phyloP scores from a whole-genome alignment of 2,113 vertebrate species.

The Thamnaconus septentrionalis region DNA sequence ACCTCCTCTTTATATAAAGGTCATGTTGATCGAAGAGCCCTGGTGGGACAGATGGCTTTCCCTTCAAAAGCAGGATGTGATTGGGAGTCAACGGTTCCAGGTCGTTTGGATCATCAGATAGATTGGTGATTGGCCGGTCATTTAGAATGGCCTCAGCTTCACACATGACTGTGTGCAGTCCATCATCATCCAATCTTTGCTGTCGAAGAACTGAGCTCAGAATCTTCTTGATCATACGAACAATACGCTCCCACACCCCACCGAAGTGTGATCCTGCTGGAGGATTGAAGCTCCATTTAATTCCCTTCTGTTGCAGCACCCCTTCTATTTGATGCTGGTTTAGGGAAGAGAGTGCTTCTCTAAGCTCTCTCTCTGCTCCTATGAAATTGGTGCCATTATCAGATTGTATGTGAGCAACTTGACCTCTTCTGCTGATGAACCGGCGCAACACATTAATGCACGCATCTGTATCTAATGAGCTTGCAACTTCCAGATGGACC shows the following conservation, averaged over 20 bases:
- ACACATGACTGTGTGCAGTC: not conserved
- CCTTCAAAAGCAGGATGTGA: slow-evolving; percentile 16
- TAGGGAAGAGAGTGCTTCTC: no score
- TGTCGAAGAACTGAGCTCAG: not conserved
- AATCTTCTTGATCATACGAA: not conserved
- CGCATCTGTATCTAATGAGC: not conserved
- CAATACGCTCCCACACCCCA: not conserved
- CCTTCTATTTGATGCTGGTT: not conserved
- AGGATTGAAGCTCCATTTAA: not conserved
- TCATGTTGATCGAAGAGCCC: not conserved
- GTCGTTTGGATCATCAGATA: not conserved
- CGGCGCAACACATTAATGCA: not conserved
- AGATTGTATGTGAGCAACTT: not conserved
- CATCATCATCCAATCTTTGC: not conserved
- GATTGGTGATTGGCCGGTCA: not conserved
- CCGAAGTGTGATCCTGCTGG: not conserved
- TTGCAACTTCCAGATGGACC: not conserved
- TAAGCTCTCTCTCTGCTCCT: no score
- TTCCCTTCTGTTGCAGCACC: not conserved
- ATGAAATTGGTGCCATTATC: no score
- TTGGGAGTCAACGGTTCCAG: not conserved
- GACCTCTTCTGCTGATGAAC: not conserved
- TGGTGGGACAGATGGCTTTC: not conserved
- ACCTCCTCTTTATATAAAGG: slow-evolving; percentile 6
- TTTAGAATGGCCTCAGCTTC: not conserved